Evolutionary conservation across 2,888 invertebrate species (phyloP).

Genomic region (Drosophila pseudotalamancana): DNA sequence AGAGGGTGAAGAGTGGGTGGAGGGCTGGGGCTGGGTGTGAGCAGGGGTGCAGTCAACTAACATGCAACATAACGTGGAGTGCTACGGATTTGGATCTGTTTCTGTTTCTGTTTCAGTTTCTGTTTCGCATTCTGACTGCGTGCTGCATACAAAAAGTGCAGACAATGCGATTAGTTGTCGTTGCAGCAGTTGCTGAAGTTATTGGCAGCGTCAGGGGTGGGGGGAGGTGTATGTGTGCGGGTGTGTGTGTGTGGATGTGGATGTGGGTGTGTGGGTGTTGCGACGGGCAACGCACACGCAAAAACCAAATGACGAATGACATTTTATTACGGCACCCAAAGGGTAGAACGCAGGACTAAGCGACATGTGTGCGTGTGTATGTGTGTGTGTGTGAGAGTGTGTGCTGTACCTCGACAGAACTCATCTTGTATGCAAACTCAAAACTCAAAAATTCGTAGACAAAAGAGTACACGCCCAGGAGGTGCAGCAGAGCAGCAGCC

Average conservation of each 20-base stretch:
- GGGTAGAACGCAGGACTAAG: constrained; percentile 55
- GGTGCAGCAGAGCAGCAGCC: constrained; percentile 22
- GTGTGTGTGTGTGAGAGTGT: constrained; percentile 8
- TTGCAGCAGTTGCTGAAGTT: constrained; percentile 68
- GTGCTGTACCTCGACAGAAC: constrained; percentile 55
- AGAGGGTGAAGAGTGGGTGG: not conserved
- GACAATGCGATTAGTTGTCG: constrained; percentile 79
- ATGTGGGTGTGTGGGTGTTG: constrained; percentile 17
- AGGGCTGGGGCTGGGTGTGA: not conserved
- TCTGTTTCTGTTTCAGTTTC: constrained; percentile 39
- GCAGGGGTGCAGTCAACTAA: not conserved
- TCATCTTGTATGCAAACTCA: constrained; percentile 81
- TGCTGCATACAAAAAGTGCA: constrained; percentile 79
- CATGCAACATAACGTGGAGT: constrained; percentile 22
- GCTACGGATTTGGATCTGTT: constrained; percentile 36
- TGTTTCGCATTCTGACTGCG: constrained; percentile 72
- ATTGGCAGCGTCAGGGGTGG: constrained; percentile 43
- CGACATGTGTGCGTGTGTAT: not conserved
- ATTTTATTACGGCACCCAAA: constrained; percentile 80
- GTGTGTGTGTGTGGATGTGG: not conserved
- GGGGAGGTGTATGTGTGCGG: not conserved
- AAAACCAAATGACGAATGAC: constrained; percentile 81
- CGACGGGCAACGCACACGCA: constrained; percentile 65
- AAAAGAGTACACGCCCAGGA: constrained; percentile 69
- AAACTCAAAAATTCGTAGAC: constrained; percentile 80